Evolutionary conservation across 2,113 vertebrate species (phyloP), one percentile per base, ranked within the genome.

Genomic region (Formicarius rufipectus): DNA sequence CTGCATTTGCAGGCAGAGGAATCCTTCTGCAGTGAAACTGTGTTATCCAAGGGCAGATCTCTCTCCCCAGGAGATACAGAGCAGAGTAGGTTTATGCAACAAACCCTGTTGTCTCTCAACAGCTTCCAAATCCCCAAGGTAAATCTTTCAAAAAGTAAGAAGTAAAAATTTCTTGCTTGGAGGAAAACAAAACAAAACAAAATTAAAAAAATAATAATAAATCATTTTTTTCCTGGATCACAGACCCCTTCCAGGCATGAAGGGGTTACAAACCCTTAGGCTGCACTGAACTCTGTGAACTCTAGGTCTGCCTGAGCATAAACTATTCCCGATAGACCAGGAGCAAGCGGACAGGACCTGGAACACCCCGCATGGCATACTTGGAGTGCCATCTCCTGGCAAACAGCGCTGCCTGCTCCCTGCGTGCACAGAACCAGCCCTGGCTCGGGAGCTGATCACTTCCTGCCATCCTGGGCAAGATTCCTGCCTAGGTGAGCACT

Each of bases 301-400:
- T 64, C 35, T 22, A 22, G 40, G 45, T 45, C 45, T 45, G 45
- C 45, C 20, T 45, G 45, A 45, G 45, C 45, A 45, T 45, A 21
- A 45, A 45, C 18, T 45, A 5, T 15, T 7, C 8, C 63, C 21
- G 18, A 8, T 0, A 44, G 47, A 8, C 10, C 1, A 21, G 42
- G 3, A 79, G 14, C 6, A 4, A 69, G 62, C 40, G 44, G 30
- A 10, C 1, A 31, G 31, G 52, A 18, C 44, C 52, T 4, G 5
- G 33, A 28, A 28, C 22, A 52, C 0, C 35, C 0, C 42, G 8
- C 86, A 53, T 4, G 56, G 59, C 76, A 53, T 82, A 23, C 92
- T 63, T 77, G 1, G 60, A 96, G 94, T 92, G 95, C 96, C 96
- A 93, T 71, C 96, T 96, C 42, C 95, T 86, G 95, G 92, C 79